A percentile compares a stretch with the other conserved stretches of the same genome.
Evolutionary conservation across 2,113 vertebrate genomes (phyloP).

Genomic region (Ctenomys sociabilis): DNA sequence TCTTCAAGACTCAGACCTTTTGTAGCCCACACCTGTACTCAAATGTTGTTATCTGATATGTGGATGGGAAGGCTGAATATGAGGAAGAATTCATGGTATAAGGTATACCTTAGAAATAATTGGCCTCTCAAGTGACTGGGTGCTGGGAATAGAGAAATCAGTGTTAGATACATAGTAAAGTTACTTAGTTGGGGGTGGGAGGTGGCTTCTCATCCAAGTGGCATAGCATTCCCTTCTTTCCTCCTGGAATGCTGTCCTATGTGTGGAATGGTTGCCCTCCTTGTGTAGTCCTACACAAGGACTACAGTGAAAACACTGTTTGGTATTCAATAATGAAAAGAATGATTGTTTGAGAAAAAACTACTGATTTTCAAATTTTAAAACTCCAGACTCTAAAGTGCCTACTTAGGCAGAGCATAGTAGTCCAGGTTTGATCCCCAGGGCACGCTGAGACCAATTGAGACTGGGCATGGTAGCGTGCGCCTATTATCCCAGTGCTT

Average conservation of each 20-base stretch:
- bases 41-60: conserved; percentile 98
- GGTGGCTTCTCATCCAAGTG: not conserved
- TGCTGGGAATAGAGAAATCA: conserved; percentile 3
- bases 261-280: not conserved
- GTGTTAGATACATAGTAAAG: not conserved
- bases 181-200: not conserved
- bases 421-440: too few species aligned
- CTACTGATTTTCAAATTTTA: conserved; percentile 2
- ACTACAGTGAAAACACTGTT: not conserved
- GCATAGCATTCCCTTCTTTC: not conserved
- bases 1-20: conserved; percentile 96
- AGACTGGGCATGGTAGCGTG: too few species aligned
- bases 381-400: not conserved
- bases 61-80: conserved; percentile 99
- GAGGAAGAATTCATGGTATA: conserved; percentile 99
- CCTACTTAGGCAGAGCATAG: too few species aligned
- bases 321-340: not conserved
- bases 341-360: conserved; percentile 26
- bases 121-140: not conserved
- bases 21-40: conserved; percentile 98
- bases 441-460: too few species aligned
- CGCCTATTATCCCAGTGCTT: too few species aligned
- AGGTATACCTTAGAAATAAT: conserved; percentile 88
- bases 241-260: not conserved
- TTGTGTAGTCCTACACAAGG: not conserved